Conservation (phyloP, 1,140 invertebrate genomes). For the Tribolium madens region DNA sequence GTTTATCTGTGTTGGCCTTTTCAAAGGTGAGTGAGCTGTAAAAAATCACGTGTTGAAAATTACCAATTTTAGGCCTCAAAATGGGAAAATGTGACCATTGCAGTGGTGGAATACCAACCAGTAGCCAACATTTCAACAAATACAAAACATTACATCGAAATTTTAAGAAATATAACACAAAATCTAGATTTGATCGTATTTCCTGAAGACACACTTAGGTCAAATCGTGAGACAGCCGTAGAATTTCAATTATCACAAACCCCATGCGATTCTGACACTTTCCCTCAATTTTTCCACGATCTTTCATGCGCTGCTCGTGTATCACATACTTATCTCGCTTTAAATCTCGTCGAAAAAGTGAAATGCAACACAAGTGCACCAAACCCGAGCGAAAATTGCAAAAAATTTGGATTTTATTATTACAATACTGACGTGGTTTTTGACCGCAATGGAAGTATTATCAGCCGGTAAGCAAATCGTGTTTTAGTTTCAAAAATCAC, state of each 20-base stretch:
- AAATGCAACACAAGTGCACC: constrained; percentile 64
- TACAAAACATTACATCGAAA: constrained; percentile 9
- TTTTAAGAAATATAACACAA: neutral
- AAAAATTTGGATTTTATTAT: constrained; percentile 65
- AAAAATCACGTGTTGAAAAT: too few species aligned
- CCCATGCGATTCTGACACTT: neutral
- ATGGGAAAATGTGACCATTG: constrained; percentile 1
- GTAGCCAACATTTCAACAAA: neutral
- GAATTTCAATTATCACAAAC: neutral
- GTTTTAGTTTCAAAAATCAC: neutral
- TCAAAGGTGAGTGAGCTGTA: too few species aligned
- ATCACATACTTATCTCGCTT: neutral
- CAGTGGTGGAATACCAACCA: constrained; percentile 14
- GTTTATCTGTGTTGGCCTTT: too few species aligned
- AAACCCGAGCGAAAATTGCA: constrained; percentile 58
- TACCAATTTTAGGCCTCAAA: neutral
- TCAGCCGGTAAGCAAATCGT: constrained; percentile 47
- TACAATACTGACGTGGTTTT: constrained; percentile 82
- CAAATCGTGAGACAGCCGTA: neutral
- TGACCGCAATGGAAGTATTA: constrained; percentile 64
- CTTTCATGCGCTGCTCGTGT: neutral
- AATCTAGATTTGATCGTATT: constrained; percentile 18
- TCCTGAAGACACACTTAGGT: neutral
- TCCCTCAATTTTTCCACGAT: neutral
- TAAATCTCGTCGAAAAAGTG: constrained; percentile 69